These are phyloP conservation scores for Willowsia nigromaculata DNA, from an alignment of 2,888 invertebrate genomes.

Conservation along the genomic window DNA sequence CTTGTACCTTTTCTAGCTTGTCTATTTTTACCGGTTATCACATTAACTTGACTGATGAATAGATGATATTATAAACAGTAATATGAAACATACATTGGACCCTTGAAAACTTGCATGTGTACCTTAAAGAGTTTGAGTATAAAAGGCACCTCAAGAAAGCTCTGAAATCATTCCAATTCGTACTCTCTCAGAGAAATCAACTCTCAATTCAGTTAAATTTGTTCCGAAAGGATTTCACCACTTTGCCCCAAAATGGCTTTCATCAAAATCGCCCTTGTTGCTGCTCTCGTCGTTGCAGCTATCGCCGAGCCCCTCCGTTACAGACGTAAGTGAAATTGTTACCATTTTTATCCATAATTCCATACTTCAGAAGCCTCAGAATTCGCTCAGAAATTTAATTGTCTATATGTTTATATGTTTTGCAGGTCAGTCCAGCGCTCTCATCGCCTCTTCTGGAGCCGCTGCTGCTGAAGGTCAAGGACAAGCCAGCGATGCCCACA, in stretches of 20 bases:
- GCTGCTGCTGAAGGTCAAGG: constrained; percentile 37
- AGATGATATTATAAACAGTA: not conserved
- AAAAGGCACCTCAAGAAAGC: constrained; percentile 14
- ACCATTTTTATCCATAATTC: no score
- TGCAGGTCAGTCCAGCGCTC: not conserved
- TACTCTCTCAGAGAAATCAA: constrained; percentile 19
- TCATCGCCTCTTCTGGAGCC: constrained; percentile 24
- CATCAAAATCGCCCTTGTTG: constrained; percentile 17
- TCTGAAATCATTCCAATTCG: constrained; percentile 14
- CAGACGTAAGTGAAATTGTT: constrained; percentile 62
- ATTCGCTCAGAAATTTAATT: not conserved
- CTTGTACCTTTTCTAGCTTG: not conserved
- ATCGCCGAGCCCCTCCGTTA: constrained; percentile 55
- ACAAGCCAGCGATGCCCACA: constrained; percentile 28
- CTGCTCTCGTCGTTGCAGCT: constrained; percentile 45
- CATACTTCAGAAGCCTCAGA: no score
- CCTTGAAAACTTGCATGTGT: not conserved
- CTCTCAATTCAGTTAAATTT: not conserved
- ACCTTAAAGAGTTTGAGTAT: constrained; percentile 13
- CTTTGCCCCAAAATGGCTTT: constrained; percentile 46
- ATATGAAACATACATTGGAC: not conserved
- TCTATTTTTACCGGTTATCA: constrained; percentile 15
- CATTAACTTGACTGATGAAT: not conserved
- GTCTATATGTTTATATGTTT: not conserved
- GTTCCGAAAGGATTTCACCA: not conserved